Evolutionary conservation across 1,140 invertebrate genomes (phyloP), one percentile per base, ranked within the genome.

Genomic region (Heterodera carotae): DNA sequence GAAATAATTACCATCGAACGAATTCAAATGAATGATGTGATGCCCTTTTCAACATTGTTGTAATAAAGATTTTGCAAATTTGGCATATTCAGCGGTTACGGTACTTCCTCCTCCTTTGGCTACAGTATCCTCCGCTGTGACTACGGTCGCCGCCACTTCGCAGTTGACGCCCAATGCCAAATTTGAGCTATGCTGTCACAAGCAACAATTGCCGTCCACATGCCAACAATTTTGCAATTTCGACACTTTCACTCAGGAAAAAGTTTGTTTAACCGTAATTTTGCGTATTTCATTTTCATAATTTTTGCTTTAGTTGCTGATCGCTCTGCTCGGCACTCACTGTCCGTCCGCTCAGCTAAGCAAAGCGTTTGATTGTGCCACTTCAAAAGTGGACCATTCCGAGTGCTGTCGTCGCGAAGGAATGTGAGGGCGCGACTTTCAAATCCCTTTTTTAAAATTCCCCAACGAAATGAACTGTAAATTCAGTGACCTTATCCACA

Each of bases 311-410:
- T 10, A 82, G 81, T 56, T 82, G 56, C 73, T 82, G 5, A 68
- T 33, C 27, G 83, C 81, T 27, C 36, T 82, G 39, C 69, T 82
- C 18, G 68, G 53, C 34, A 78, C 76, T 36, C 82, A 84, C 62
- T 82, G 81, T 39, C 82, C 81, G n/a, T 82, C 79, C 12, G 69
- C 76, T 10, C 73, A 84, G 64, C 81, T 85, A 1, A 76, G 72
- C 18, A 82, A 79, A 36, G 83, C 83, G 31, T 82, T 84, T 48
- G 84, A 84, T 39, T 82, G 81, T 68, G 81, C 81, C 43, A 70
- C 66, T 18, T 74, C 79, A 1, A 81, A 82, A n/a, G 81, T 80
- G 4, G 81, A 82, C 67, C 81, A 82, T 48, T 76, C 79, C 12
- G 79, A 80, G 64, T 82, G 81, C 36, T 82, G 81, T 72, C 56